Conservation (phyloP, 2,113 vertebrate genomes). For the Oxyruncus cristatus region DNA sequence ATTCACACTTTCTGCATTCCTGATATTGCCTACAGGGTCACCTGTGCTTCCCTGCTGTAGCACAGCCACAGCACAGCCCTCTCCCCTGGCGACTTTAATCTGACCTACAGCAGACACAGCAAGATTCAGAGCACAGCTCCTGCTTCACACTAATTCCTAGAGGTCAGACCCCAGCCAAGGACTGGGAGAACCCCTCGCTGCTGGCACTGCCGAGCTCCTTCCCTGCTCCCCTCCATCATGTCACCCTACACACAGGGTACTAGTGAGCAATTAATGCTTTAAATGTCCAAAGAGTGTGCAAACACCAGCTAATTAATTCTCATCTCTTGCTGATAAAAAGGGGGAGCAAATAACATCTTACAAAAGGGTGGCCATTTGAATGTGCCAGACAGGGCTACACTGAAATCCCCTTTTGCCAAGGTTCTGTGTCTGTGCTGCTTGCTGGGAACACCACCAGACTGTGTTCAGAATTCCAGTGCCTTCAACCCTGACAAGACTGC, state of each 20-base stretch:
- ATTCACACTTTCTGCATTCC: neutral
- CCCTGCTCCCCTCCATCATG: neutral
- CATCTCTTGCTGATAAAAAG: neutral
- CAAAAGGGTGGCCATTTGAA: neutral
- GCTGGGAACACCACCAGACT: neutral
- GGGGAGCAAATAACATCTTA: neutral
- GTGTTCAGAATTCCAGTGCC: neutral
- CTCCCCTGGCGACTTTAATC: neutral
- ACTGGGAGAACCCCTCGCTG: neutral
- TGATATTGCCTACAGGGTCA: neutral
- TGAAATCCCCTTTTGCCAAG: neutral
- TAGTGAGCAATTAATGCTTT: neutral
- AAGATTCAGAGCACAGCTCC: neutral
- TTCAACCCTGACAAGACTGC: neutral
- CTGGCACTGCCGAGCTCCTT: neutral
- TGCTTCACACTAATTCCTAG: neutral
- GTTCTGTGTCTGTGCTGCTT: neutral
- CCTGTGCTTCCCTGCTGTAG: neutral
- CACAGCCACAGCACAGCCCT: neutral
- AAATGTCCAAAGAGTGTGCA: neutral
- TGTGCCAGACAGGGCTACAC: accelerated
- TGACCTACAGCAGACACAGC: neutral
- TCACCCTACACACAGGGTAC: neutral
- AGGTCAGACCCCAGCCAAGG: neutral
- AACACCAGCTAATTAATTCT: neutral